Conservation (phyloP, 2,888 invertebrate species). For the Adela reaumurella region DNA sequence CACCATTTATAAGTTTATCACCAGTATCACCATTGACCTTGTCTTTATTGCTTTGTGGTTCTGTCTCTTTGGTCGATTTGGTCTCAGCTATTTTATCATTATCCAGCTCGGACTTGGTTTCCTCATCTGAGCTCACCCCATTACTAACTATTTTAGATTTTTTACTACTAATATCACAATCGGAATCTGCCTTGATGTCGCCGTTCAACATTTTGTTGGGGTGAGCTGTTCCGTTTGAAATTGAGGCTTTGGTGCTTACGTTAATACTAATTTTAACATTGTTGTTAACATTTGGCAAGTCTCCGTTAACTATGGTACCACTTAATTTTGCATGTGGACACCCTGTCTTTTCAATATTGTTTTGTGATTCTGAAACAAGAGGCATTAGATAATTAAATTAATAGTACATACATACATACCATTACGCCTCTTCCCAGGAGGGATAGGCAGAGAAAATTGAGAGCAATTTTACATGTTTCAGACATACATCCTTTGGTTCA, state of each 20-base stretch:
- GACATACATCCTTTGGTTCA: no score
- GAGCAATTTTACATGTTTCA: no score
- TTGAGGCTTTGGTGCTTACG: conserved; percentile 46
- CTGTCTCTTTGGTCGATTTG: conserved; percentile 23
- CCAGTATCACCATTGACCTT: conserved; percentile 24
- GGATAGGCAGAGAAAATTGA: no score
- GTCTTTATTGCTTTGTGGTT: conserved; percentile 24
- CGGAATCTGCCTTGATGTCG: conserved; percentile 38
- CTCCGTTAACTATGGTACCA: conserved; percentile 27
- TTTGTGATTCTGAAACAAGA: background rate
- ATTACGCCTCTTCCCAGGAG: no score
- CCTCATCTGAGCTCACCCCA: conserved; percentile 43
- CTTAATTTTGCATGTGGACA: background rate
- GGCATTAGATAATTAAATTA: no score
- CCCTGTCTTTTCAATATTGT: background rate
- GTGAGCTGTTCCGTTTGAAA: conserved; percentile 39
- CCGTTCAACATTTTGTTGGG: conserved; percentile 35
- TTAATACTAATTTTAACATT: conserved; percentile 30
- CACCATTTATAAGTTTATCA: conserved; percentile 19
- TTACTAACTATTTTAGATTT: conserved; percentile 49
- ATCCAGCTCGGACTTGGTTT: conserved; percentile 38
- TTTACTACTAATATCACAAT: conserved; percentile 54
- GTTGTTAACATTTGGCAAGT: conserved; percentile 27
- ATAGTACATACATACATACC: no score
- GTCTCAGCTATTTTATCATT: conserved; percentile 23